These are phyloP conservation scores for Pristionchus maxplancki DNA, from an alignment of 2,888 invertebrate genomes.

Conservation along the genomic window DNA sequence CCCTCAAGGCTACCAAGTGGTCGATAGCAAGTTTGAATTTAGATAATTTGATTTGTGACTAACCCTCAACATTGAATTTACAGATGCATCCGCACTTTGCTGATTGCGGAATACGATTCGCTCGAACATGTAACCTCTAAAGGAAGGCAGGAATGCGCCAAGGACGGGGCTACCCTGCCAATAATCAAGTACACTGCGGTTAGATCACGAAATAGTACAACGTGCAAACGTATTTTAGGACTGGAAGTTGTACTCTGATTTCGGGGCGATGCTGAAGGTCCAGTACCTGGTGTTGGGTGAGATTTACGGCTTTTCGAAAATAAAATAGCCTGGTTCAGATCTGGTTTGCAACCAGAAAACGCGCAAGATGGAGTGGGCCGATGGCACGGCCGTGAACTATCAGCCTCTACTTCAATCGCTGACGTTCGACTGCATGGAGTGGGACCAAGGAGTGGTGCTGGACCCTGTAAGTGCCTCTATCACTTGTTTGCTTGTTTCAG, in stretches of 20 bases:
- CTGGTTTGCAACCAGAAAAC: not conserved
- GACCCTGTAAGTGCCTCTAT: not conserved
- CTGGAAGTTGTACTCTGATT: not conserved
- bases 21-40: no score
- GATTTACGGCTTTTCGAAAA: not conserved
- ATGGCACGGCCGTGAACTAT: not conserved
- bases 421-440: not conserved
- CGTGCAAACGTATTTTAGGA: not conserved
- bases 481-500: no score
- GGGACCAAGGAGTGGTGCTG: not conserved
- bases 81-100: no score
- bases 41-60: no score
- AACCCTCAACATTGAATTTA: no score
- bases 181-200: no score
- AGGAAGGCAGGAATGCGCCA: not conserved
- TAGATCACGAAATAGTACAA: no score
- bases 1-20: no score
- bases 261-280: not conserved
- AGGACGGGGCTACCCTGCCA: no score
- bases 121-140: not conserved
- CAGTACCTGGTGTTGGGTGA: not conserved
- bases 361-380: not conserved
- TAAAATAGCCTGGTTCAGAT: not conserved
- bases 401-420: not conserved
- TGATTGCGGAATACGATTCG: no score